Percentiles rank a stretch among this genome's conserved stretches.
These are phyloP conservation scores for Eupleurogrammus muticus DNA, from an alignment of 2,797 vertebrate species.

Conservation along the genomic window DNA sequence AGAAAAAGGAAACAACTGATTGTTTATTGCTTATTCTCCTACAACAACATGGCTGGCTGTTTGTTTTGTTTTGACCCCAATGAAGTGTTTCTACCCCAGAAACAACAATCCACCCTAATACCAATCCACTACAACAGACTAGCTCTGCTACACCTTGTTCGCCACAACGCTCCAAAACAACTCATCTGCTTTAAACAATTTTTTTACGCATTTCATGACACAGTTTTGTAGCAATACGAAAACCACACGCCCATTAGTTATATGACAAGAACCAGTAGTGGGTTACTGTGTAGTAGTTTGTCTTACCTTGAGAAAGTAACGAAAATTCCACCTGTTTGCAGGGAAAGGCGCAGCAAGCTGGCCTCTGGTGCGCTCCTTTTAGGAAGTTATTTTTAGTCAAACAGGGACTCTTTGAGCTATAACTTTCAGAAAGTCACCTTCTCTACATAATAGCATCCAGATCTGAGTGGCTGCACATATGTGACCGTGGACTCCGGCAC, in stretches of 20 bases:
- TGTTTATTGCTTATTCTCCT: neutral
- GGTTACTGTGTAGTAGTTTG: neutral
- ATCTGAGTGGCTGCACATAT: neutral
- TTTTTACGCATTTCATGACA: neutral
- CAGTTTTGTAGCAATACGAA: neutral
- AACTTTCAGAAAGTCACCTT: conserved; percentile 5
- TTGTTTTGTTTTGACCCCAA: no score
- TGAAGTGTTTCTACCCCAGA: no score
- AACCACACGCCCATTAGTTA: neutral
- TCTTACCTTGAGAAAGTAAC: conserved; percentile 49
- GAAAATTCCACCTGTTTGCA: conserved; percentile 50
- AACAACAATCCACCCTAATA: neutral
- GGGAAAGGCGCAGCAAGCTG: conserved; percentile 21
- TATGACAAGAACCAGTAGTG: no score
- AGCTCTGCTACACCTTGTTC: neutral
- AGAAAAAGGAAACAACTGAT: neutral
- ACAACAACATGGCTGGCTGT: no score
- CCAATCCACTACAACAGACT: neutral
- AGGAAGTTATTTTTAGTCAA: conserved; percentile 70
- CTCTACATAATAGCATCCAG: conserved; percentile 4
- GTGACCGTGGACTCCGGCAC: neutral
- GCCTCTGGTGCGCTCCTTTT: conserved; percentile 39
- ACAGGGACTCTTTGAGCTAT: conserved; percentile 26
- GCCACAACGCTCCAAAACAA: neutral
- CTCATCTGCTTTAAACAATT: neutral